Base-by-base conservation (phyloP, 1,140 invertebrate species). In the Zophobas morio region DNA sequence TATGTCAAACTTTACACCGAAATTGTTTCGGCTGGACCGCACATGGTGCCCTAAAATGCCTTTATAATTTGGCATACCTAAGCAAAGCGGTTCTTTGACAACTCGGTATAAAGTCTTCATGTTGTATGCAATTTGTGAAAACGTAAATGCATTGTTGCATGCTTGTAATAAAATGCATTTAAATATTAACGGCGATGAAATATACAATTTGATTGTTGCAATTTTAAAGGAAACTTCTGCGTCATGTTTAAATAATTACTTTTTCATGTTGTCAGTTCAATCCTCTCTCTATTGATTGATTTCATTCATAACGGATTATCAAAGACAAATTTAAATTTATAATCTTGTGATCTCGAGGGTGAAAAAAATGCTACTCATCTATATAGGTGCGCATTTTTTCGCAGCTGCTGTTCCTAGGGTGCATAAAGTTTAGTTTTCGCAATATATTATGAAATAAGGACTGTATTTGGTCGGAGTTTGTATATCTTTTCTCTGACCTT, bases 341-440 rank as follows among this genome's bases (percentile, higher is more conserved):
- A 73, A 73, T 73, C 35, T 35, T 4, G 20, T 39, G 70, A 73
- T 56, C 49, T 54, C 54, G 35, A 54, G 71, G 71, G 71, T 53
- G 46, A 56, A 73, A 73, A 73, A 73, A 73, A 53, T 56, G 49
- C 71, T 33, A 73, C 49, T 73, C 71, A 73, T 73, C 71, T 73
- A 54, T 3, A 51, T 36, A 73, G 71, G 71, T 73, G 56, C 56
- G 71, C 71, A n/a, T 73, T 73, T 73, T 73, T 73, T 73, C 35
- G 8, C 71, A 73, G 71, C 71, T 73, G 71, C 34, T 35, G 71
- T 20, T 35, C 20, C 6, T 54, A 35, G 56, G 56, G 56, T 66
- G 37, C 60, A 66, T 66, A 66, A 66, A 32, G n/a, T 60, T 37
- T 20, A 36, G 3, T 54, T 8, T 20, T 20, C 20, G 20, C 20